Percentiles rank a stretch among this genome's conserved stretches.
Conservation (phyloP, 2,888 invertebrate genomes). For the Exocentrus adspersus region DNA sequence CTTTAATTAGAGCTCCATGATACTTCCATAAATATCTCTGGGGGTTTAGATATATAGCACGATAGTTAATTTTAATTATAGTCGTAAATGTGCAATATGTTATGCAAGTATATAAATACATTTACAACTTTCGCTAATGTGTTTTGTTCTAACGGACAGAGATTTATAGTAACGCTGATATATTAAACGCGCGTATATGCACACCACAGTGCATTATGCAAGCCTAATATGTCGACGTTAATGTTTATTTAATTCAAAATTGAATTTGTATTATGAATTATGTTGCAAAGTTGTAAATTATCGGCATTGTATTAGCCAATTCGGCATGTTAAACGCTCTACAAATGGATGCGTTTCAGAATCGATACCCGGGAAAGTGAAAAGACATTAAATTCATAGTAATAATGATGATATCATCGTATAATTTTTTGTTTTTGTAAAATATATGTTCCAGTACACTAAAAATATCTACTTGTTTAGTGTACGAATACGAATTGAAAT, state of each 20-base stretch:
- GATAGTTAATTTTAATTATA: conserved; percentile 42
- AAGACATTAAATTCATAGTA: not conserved
- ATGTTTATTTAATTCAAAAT: conserved; percentile 37
- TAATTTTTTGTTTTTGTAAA: too few species aligned
- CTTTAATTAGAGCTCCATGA: not conserved
- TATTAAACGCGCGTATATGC: conserved; percentile 41
- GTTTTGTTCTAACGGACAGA: conserved; percentile 46
- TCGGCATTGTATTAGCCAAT: conserved; percentile 22
- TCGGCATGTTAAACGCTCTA: conserved; percentile 15
- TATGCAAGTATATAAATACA: conserved; percentile 45
- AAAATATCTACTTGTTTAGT: too few species aligned
- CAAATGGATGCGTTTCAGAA: conserved; percentile 1
- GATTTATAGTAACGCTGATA: conserved; percentile 48
- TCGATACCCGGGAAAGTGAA: conserved; percentile 5
- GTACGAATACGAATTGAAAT: not conserved
- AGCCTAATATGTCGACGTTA: conserved; percentile 19
- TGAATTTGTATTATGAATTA: conserved; percentile 34
- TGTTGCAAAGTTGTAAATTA: conserved; percentile 32
- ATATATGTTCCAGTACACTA: too few species aligned
- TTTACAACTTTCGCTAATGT: conserved; percentile 51
- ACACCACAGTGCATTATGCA: conserved; percentile 32
- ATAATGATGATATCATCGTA: too few species aligned
- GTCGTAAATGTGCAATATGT: conserved; percentile 43
- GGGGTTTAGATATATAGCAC: conserved; percentile 8
- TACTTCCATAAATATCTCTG: conserved; percentile 14